Evolutionary conservation across 2,888 invertebrate genomes (phyloP).

Genomic region (Mycalesis mineus): DNA sequence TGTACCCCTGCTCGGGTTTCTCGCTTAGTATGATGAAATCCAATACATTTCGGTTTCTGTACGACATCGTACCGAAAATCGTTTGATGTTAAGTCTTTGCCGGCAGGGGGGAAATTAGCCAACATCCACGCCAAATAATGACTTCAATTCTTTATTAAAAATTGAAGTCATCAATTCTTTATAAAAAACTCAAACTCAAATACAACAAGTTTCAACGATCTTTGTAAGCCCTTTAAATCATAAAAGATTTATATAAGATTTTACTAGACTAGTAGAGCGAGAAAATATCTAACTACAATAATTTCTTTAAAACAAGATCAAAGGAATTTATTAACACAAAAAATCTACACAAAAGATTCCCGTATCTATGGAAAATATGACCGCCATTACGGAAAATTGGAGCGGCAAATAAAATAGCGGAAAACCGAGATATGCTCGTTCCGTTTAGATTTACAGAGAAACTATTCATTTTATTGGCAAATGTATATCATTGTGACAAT

Average conservation of each 20-base stretch:
- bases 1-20: no score
- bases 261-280: no score
- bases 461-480: constrained; percentile 10
- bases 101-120: no score
- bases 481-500: neutral
- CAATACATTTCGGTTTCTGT: no score
- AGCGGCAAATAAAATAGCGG: constrained; percentile 6
- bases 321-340: constrained; percentile 6
- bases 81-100: no score
- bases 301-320: constrained; percentile 3
- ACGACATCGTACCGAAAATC: no score
- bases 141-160: no score
- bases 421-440: neutral
- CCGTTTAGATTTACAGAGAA: constrained; percentile 5
- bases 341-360: neutral
- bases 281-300: neutral
- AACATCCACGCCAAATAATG: no score
- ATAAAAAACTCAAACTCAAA: no score
- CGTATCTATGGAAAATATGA: constrained; percentile 7
- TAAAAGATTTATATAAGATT: neutral
- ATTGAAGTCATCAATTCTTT: no score
- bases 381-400: constrained; percentile 13
- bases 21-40: no score
- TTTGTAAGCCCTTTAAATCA: neutral
- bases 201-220: neutral